A percentile compares a stretch with the other conserved stretches of the same genome.
Evolutionary conservation across 2,113 vertebrate genomes (phyloP).

Genomic region (Empidonax alnorum): DNA sequence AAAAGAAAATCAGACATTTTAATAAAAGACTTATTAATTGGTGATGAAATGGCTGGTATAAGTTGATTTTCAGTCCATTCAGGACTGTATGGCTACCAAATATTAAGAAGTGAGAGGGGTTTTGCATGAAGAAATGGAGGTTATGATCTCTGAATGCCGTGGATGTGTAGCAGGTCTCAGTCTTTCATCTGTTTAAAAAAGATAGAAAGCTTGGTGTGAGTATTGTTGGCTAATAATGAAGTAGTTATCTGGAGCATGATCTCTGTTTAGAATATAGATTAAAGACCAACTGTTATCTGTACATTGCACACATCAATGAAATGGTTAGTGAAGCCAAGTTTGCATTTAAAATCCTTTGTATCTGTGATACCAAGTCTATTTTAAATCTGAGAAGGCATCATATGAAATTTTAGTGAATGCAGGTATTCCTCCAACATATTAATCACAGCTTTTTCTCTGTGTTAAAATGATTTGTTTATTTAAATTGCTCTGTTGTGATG

Average conservation of each 20-base stretch:
- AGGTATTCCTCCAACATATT: not conserved
- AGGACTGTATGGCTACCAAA: not conserved
- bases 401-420: not conserved
- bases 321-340: not conserved
- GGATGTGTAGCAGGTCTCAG: not conserved
- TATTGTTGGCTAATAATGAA: not conserved
- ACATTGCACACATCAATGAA: not conserved
- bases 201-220: not conserved
- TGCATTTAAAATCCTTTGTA: not conserved
- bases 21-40: not conserved
- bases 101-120: fast-evolving
- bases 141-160: not conserved
- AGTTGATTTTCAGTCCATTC: not conserved
- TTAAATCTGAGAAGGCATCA: not conserved
- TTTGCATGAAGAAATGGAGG: not conserved
- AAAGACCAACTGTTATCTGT: not conserved
- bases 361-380: not conserved
- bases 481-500: not conserved
- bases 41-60: not conserved
- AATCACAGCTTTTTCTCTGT: not conserved
- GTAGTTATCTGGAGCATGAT: not conserved
- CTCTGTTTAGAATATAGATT: not conserved
- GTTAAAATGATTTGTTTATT: not conserved
- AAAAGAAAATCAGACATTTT: not conserved
- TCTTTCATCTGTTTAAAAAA: not conserved